These are phyloP conservation scores for Scaeva pyrastri DNA, from an alignment of 2,888 invertebrate species.

Conservation along the genomic window DNA sequence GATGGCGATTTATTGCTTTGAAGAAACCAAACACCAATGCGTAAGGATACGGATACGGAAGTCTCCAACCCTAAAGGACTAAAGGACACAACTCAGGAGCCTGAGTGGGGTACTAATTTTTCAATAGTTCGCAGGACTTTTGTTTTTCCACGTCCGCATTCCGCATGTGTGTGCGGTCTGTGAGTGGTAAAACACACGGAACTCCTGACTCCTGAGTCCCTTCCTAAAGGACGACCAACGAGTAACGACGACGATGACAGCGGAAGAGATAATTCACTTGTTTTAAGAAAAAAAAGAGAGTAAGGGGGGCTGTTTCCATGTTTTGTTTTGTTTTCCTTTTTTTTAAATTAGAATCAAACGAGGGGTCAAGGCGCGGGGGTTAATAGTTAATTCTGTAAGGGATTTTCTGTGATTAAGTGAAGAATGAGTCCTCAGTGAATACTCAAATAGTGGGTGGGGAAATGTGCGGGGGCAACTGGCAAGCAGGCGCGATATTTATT, in stretches of 20 bases:
- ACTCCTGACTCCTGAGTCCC: too few relatives aligned
- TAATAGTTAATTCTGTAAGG: neutral
- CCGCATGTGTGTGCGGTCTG: neutral
- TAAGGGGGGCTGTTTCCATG: conserved; percentile 8
- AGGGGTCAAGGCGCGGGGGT: neutral
- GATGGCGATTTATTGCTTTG: conserved; percentile 70
- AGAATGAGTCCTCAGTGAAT: conserved; percentile 13
- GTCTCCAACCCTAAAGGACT: neutral
- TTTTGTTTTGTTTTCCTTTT: conserved; percentile 36
- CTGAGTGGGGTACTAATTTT: conserved; percentile 68
- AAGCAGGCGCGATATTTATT: conserved; percentile 6
- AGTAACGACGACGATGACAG: too few relatives aligned
- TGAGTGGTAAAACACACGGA: conserved; percentile 16
- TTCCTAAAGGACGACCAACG: neutral
- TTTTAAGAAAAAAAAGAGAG: conserved; percentile 4
- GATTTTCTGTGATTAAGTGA: conserved; percentile 43
- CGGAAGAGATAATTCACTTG: conserved; percentile 36
- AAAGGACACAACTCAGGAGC: conserved; percentile 25
- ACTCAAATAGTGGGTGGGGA: neutral
- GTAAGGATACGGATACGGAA: neutral
- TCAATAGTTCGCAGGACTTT: conserved; percentile 7
- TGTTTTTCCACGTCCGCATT: conserved; percentile 1
- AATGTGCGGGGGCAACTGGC: too few relatives aligned
- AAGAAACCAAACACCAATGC: neutral
- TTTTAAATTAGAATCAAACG: conserved; percentile 49